phyloP scores from a whole-genome alignment of 92 coral and sea anemone genomes.

The Umimayanthus chanpuru region DNA sequence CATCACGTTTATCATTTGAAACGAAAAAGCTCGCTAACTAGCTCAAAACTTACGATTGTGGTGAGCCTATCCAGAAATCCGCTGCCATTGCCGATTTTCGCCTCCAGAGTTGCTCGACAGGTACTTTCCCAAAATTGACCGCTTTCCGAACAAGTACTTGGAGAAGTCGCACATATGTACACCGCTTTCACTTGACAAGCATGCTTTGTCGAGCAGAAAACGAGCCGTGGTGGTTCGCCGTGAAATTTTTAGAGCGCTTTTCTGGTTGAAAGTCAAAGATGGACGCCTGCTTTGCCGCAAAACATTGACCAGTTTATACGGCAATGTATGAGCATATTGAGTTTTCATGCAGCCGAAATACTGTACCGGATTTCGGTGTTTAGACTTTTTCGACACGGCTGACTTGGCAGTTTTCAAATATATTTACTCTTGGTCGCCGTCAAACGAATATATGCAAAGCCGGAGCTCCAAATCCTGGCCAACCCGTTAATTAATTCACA shows the following conservation, averaged over 20 bases:
- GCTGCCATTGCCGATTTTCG: slow-evolving; percentile 57
- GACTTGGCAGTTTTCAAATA: background rate
- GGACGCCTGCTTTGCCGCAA: background rate
- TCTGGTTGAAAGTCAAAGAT: background rate
- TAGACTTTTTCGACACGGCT: background rate
- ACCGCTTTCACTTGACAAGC: background rate
- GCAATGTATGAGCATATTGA: background rate
- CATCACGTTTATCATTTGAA: background rate
- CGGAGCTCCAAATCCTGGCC: slow-evolving; percentile 3
- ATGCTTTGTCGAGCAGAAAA: background rate
- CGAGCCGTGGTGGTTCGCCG: background rate
- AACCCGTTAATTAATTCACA: slow-evolving; percentile 46
- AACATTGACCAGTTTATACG: background rate
- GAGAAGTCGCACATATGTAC: background rate
- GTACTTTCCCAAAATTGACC: background rate
- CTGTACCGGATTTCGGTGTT: background rate
- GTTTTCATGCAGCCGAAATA: background rate
- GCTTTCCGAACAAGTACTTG: background rate
- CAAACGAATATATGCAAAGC: slow-evolving; percentile 26
- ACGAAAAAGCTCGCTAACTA: background rate
- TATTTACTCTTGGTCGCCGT: background rate
- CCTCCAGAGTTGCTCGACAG: background rate
- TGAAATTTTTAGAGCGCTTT: background rate
- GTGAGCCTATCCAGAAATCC: slow-evolving; percentile 76
- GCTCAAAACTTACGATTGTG: slow-evolving; percentile 75